Evolutionary conservation across 1,140 invertebrate genomes (phyloP), one percentile per base, ranked within the genome.

Genomic region (Leptinotarsa texana): DNA sequence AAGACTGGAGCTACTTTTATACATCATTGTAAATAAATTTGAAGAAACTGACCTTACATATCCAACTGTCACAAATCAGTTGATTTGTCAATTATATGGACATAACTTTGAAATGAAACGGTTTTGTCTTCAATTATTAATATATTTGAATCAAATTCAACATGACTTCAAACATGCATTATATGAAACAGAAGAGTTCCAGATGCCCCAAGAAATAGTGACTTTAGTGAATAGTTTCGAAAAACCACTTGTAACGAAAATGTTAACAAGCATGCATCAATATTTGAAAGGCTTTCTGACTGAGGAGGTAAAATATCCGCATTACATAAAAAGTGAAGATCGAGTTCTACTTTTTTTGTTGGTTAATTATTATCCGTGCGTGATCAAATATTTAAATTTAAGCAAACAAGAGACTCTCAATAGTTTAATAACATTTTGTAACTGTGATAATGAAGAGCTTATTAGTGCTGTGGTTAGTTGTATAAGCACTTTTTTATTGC

Each of bases 381-480:
- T 74, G 42, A 72, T 79, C n/a, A 73, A 74, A 70, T 68, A 51
- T 74, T 72, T 80, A 57, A 76, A 75, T 63, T 73, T 72, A 67
- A 75, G 72, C 61, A 80, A 75, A 65, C 80, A 82, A 69, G 77
- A 77, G 57, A 78, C 74, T 13, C 33, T 82, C 27, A 78, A 80
- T 63, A 78, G 70, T 49, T 75, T 81, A 17, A 22, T 80, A 18
- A 75, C 65, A 27, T 75, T 77, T 47, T 78, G 78, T 51, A 75
- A 76, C 68, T 74, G 74, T 77, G 76, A 78, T 77, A 78, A 79
- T 65, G 80, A 82, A 66, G 79, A 80, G 61, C 68, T 82, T 21
- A 78, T 77, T 21, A 79, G 79, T 73, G 80, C 79, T 69, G 79
- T 79, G 69, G 75, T 82, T 69, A 75, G 75, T 63, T 81, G 80